phyloP scores from a whole-genome alignment of 2,888 invertebrate genomes.

The Germaria angustata region DNA sequence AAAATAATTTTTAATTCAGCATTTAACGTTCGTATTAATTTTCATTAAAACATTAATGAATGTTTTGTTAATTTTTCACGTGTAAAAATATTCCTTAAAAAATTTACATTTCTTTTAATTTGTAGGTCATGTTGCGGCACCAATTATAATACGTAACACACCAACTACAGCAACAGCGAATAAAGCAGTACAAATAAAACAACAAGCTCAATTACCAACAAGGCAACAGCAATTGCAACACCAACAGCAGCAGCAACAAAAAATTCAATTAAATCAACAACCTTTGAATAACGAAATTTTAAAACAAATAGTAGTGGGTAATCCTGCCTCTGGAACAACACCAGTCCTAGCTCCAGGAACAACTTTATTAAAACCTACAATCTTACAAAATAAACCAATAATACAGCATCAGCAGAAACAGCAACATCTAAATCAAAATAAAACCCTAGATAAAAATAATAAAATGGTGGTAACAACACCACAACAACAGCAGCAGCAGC shows the following conservation, averaged over 20 bases:
- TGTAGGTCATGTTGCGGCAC: constrained; percentile 64
- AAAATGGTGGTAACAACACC: constrained; percentile 14
- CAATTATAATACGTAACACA: constrained; percentile 64
- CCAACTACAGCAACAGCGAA: constrained; percentile 35
- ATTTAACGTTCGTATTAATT: constrained; percentile 12
- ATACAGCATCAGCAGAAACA: constrained; percentile 31
- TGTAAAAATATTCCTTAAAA: background rate
- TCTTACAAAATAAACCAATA: constrained; percentile 44
- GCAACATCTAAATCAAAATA: constrained; percentile 22
- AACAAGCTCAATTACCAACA: constrained; percentile 32
- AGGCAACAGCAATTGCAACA: constrained; percentile 33
- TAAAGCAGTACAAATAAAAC: constrained; percentile 48
- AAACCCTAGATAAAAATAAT: constrained; percentile 28
- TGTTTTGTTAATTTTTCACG: background rate
- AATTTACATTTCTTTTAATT: background rate
- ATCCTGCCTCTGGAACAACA: constrained; percentile 7
- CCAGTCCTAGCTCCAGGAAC: constrained; percentile 33
- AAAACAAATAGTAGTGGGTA: constrained; percentile 66
- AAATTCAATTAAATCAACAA: constrained; percentile 30
- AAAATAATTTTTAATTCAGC: constrained; percentile 43
- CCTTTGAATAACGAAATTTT: constrained; percentile 59
- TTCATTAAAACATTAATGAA: background rate
- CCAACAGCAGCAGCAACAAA: constrained; percentile 35
- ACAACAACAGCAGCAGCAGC: constrained; percentile 40
- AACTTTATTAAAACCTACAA: constrained; percentile 42